Conservation (phyloP, 2,113 vertebrate genomes). For the Merops nubicus region DNA sequence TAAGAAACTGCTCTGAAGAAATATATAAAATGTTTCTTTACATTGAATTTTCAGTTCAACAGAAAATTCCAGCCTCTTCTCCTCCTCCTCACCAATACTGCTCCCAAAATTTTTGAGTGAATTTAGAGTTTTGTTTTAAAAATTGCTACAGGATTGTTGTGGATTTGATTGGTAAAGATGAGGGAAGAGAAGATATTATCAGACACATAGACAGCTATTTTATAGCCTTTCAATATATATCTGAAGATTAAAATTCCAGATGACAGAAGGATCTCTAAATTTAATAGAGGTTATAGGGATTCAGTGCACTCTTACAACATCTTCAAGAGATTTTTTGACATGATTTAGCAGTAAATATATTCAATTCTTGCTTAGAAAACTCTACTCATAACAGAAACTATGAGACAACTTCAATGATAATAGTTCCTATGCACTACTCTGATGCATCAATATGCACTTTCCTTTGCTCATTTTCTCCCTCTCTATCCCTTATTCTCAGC, state of each 20-base stretch:
- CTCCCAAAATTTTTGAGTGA: neutral
- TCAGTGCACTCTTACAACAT: neutral
- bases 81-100: neutral
- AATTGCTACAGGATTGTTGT: neutral
- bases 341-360: neutral
- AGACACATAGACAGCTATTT: too few relatives aligned
- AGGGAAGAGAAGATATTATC: neutral
- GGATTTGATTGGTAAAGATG: neutral
- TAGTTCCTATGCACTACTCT: neutral
- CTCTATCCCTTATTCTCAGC: constrained; percentile 40
- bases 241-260: neutral
- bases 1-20: neutral
- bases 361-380: neutral
- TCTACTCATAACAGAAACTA: neutral
- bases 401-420: neutral
- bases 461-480: neutral
- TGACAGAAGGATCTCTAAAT: neutral
- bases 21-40: neutral
- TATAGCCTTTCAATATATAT: neutral
- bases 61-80: neutral
- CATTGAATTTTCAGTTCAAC: neutral
- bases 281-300: neutral
- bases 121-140: neutral
- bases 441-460: constrained; percentile 50
- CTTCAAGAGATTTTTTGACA: neutral